Evolutionary conservation across 2,797 vertebrate species (phyloP).

Genomic region (Lemur catta): DNA sequence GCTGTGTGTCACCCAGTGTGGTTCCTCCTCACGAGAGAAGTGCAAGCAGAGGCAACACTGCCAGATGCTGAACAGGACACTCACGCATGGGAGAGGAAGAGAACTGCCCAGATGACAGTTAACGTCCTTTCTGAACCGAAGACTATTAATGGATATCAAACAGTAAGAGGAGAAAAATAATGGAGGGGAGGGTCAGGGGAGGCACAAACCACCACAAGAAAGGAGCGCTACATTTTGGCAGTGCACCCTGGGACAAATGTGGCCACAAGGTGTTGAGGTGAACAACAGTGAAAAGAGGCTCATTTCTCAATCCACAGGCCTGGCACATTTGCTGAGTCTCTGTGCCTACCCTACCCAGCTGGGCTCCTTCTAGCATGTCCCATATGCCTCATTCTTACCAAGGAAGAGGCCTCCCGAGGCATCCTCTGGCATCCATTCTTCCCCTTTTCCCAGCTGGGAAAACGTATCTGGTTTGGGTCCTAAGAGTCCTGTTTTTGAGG

Average conservation of each 20-base stretch:
- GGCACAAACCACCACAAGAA: not conserved
- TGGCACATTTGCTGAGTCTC: not conserved
- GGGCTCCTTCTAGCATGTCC: not conserved
- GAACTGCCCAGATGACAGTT: not conserved
- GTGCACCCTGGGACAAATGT: not conserved
- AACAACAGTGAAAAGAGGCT: not conserved
- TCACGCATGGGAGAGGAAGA: rapidly evolving
- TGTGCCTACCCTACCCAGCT: not conserved
- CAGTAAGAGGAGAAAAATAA: not conserved
- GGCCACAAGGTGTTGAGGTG: not conserved
- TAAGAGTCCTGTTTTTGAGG: constrained; percentile 65
- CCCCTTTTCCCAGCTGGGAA: constrained; percentile 12
- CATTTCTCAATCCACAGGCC: not conserved
- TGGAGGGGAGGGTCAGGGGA: not conserved
- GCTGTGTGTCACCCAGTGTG: not conserved
- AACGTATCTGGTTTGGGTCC: constrained; percentile 34
- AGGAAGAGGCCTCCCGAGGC: not conserved
- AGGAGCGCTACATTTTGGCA: not conserved
- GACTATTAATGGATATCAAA: not conserved
- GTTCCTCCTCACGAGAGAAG: not conserved
- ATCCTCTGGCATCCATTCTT: not conserved
- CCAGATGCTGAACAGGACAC: too few relatives aligned
- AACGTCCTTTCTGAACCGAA: not conserved
- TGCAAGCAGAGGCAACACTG: not conserved
- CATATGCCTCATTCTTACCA: constrained; percentile 42